phyloP scores from a whole-genome alignment of 2,113 vertebrate genomes.

The Trochalopteron elliotii region DNA sequence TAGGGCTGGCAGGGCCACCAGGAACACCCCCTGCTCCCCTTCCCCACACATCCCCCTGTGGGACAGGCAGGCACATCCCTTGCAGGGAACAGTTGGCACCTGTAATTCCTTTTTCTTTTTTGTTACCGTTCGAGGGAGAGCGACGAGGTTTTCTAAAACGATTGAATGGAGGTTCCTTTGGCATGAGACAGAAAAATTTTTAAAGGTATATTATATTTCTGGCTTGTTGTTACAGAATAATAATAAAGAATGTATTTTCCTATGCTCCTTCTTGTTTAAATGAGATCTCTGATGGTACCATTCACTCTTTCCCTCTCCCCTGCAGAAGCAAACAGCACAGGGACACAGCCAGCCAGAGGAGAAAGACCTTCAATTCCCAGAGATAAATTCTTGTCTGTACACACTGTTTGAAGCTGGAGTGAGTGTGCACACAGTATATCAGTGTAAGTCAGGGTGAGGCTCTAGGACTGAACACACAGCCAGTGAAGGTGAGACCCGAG shows the following conservation, averaged over 20 bases:
- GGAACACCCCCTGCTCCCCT: neutral
- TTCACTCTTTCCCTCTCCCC: neutral
- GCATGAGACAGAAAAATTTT: constrained; percentile 75
- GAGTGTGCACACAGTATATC: rapidly evolving
- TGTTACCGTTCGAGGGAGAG: constrained; percentile 43
- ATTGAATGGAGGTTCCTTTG: constrained; percentile 65
- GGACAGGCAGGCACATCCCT: constrained; percentile 11
- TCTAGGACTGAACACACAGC: neutral
- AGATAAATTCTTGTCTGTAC: neutral
- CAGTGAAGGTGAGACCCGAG: constrained; percentile 33
- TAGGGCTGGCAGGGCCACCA: neutral
- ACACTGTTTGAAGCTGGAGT: neutral
- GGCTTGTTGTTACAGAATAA: constrained; percentile 84
- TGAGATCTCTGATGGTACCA: neutral
- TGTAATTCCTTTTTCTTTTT: constrained; percentile 57
- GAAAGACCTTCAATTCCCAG: neutral
- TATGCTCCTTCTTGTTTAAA: constrained; percentile 67
- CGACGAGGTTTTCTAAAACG: constrained; percentile 65
- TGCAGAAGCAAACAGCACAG: neutral
- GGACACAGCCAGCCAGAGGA: neutral
- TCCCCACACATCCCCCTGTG: neutral
- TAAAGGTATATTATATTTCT: constrained; percentile 85
- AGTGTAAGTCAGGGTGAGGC: neutral
- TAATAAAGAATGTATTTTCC: constrained; percentile 87
- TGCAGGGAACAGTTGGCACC: constrained; percentile 8